Conservation (phyloP, 1,140 invertebrate genomes). For the Palaemon carinicauda region DNA sequence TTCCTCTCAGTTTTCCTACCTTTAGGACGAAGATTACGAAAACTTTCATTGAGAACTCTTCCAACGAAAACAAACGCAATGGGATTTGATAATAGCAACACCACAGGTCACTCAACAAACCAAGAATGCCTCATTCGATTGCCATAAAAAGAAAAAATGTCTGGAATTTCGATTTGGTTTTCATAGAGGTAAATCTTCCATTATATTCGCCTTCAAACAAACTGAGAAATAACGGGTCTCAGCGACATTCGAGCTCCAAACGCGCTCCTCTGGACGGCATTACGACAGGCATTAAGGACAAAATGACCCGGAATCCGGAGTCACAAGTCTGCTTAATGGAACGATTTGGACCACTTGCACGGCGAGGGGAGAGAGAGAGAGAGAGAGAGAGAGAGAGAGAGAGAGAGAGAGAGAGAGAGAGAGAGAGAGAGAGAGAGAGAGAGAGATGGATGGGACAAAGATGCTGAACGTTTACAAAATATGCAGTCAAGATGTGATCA, state of each 20-base stretch:
- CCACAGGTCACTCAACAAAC: too few species aligned
- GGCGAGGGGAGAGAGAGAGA: slow-evolving; percentile 31
- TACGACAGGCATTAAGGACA: slow-evolving; percentile 58
- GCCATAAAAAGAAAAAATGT: too few species aligned
- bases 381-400: not conserved
- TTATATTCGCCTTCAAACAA: slow-evolving; percentile 23
- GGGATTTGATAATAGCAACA: too few species aligned
- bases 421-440: not conserved
- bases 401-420: not conserved
- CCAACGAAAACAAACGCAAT: too few species aligned
- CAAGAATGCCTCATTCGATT: too few species aligned
- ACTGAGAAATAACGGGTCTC: slow-evolving; percentile 37
- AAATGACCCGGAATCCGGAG: slow-evolving; percentile 59
- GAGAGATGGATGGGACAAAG: not conserved
- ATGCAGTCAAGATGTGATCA: too few species aligned
- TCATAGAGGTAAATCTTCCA: too few species aligned
- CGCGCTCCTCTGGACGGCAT: slow-evolving; percentile 44
- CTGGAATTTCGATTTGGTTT: too few species aligned
- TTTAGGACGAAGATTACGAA: not conserved
- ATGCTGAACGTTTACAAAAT: not conserved
- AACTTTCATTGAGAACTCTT: too few species aligned
- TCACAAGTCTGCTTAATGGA: slow-evolving; percentile 58
- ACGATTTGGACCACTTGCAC: slow-evolving; percentile 54
- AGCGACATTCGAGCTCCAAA: slow-evolving; percentile 30
- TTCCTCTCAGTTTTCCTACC: not conserved